Evolutionary conservation across 2,113 vertebrate genomes (phyloP).

Genomic region (Crypturellus undulatus): DNA sequence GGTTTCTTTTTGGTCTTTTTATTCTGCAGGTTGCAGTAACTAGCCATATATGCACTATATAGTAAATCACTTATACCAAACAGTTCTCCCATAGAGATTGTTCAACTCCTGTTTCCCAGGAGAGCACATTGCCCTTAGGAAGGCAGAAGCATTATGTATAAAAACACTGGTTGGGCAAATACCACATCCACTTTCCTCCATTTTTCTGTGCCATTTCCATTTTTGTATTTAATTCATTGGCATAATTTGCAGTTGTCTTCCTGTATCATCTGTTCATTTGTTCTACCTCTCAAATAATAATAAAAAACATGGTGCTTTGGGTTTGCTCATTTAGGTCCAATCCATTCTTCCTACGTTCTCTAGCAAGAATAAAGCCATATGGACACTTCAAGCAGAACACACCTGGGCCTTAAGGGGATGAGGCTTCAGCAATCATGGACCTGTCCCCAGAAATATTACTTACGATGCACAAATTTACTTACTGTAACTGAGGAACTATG

Average conservation of each 20-base stretch:
- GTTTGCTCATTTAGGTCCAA: not conserved
- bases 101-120: not conserved
- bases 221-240: not conserved
- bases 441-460: not conserved
- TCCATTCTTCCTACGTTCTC: fast-evolving
- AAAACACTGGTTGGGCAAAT: too few species aligned
- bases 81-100: not conserved
- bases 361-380: not conserved
- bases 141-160: not conserved
- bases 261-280: not conserved
- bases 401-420: too few species aligned
- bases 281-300: not conserved
- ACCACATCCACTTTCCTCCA: not conserved
- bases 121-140: not conserved
- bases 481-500: conserved; percentile 95
- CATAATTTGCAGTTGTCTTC: not conserved
- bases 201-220: not conserved
- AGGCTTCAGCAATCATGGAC: not conserved
- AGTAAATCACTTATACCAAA: not conserved
- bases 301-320: not conserved
- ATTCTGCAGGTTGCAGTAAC: not conserved
- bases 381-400: not conserved
- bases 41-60: not conserved
- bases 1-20: not conserved
- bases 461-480: conserved; percentile 35